Evolutionary conservation across 2,888 invertebrate genomes (phyloP).

Genomic region (Hoplodrina blanda): DNA sequence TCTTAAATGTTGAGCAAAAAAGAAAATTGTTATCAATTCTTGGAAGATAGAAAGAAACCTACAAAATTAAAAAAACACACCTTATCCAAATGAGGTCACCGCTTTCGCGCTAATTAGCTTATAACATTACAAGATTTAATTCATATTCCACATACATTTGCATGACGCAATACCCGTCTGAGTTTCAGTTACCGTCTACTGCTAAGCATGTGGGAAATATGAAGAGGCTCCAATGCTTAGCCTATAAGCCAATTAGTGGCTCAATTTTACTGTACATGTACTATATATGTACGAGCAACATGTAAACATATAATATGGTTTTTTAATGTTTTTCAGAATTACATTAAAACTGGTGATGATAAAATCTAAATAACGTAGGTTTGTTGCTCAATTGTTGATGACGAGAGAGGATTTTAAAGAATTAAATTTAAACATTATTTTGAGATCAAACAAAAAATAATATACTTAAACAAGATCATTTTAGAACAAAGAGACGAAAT

Average conservation of each 20-base stretch:
- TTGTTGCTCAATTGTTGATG: background rate
- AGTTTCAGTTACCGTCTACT: constrained; percentile 25
- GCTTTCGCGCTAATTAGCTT: constrained; percentile 43
- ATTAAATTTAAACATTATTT: background rate
- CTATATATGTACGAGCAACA: background rate
- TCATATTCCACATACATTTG: constrained; percentile 22
- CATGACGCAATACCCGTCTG: constrained; percentile 37
- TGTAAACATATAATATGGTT: background rate
- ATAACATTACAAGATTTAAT: constrained; percentile 42
- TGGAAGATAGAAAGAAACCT: background rate
- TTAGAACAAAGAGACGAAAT: background rate
- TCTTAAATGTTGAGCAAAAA: no score
- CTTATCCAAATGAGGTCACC: constrained; percentile 30
- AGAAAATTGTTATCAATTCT: background rate
- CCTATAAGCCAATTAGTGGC: constrained; percentile 71
- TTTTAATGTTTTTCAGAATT: constrained; percentile 9
- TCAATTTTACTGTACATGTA: constrained; percentile 4
- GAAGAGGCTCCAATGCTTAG: constrained; percentile 54
- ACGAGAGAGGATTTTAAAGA: background rate
- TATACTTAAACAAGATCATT: constrained; percentile 14
- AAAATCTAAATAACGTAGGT: background rate
- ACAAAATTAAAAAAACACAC: constrained; percentile 24
- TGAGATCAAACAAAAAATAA: background rate
- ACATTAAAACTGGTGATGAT: background rate
- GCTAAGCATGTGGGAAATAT: constrained; percentile 40